phyloP scores from a whole-genome alignment of 2,113 vertebrate genomes.

The Thamnophis sirtalis region DNA sequence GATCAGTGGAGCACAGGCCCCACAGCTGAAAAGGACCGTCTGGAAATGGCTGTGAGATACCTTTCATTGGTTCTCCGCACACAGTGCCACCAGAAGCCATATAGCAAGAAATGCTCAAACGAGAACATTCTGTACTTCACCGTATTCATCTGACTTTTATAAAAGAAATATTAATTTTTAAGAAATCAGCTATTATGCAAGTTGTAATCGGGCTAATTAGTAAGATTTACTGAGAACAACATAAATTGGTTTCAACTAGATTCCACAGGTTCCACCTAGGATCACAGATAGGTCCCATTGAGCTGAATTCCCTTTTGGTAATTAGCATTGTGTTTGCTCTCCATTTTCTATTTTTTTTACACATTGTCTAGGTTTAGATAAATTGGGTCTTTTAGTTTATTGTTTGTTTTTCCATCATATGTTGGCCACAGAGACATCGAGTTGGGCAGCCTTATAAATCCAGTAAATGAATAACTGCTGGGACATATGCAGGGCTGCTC shows the following conservation, averaged over 20 bases:
- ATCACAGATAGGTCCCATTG: background rate
- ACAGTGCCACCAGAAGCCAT: background rate
- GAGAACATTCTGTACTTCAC: background rate
- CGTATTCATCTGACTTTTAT: background rate
- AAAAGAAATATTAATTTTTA: background rate
- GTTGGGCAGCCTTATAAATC: background rate
- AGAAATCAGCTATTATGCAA: background rate
- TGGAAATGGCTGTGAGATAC: background rate
- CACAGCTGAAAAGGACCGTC: background rate
- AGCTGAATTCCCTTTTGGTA: background rate
- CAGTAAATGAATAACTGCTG: background rate
- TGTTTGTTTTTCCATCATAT: background rate
- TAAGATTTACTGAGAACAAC: background rate
- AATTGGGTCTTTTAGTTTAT: background rate
- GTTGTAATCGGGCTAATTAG: background rate
- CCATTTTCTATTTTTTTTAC: background rate
- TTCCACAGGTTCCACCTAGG: background rate
- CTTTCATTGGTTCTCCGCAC: background rate
- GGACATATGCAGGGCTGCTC: background rate
- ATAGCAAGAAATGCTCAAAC: background rate
- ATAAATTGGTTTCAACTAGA: background rate
- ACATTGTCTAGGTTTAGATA: background rate
- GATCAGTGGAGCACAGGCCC: background rate
- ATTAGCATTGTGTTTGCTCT: background rate
- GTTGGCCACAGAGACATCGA: background rate